A percentile compares a stretch with the other conserved stretches of the same genome.
Evolutionary conservation across 2,113 vertebrate genomes (phyloP).

Genomic region (Nothoprocta perdicaria): DNA sequence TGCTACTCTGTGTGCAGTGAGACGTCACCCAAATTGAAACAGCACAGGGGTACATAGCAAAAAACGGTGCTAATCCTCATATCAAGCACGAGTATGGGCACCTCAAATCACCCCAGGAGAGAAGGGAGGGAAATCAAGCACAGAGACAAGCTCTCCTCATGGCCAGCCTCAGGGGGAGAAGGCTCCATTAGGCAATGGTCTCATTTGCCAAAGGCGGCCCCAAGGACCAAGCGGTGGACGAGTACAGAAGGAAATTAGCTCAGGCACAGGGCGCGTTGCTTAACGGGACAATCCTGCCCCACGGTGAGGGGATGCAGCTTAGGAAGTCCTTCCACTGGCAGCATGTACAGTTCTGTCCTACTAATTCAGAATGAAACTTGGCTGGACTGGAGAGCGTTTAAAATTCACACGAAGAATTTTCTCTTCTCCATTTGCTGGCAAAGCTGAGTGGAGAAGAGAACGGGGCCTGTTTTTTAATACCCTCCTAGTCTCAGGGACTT

Average conservation of each 20-base stretch:
- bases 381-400: neutral
- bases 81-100: neutral
- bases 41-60: neutral
- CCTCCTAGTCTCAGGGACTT: neutral
- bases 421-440: conserved; percentile 58
- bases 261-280: conserved; percentile 11
- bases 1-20: neutral
- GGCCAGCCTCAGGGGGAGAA: neutral
- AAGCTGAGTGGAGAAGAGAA: conserved; percentile 6
- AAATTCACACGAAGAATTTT: conserved; percentile 9
- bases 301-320: neutral
- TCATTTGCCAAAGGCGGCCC: neutral
- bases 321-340: conserved; percentile 35
- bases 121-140: neutral
- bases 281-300: neutral
- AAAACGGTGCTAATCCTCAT: neutral
- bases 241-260: conserved; percentile 8
- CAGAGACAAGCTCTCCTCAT: neutral
- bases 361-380: conserved; percentile 47
- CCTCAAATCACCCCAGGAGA: neutral
- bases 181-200: neutral
- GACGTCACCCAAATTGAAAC: neutral
- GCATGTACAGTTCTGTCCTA: neutral
- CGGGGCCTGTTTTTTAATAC: neutral
- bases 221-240: neutral